Percentiles rank a stretch among this genome's conserved stretches.
phyloP scores from a whole-genome alignment of 1,140 invertebrate species.

The Octopus bimaculoides region DNA sequence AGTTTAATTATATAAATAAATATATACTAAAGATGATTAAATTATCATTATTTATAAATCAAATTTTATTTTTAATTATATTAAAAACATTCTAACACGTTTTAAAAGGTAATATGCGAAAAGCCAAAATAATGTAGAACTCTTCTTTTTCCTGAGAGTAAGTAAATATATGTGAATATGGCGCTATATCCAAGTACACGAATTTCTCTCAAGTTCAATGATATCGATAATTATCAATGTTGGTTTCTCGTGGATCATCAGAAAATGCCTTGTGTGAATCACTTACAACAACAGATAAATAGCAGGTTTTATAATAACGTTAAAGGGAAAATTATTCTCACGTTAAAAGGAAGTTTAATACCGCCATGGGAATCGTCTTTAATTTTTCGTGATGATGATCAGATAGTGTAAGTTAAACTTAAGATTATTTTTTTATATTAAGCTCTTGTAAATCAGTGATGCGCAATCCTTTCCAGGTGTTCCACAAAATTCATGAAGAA shows the following conservation, averaged over 20 bases:
- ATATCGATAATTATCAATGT: neutral
- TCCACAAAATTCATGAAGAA: too few relatives aligned
- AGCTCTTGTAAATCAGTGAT: too few relatives aligned
- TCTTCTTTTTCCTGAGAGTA: too few relatives aligned
- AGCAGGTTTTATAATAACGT: neutral
- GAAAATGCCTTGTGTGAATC: neutral
- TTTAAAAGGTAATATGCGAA: too few relatives aligned
- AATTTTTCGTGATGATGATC: neutral
- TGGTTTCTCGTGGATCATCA: neutral
- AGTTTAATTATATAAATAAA: too few relatives aligned
- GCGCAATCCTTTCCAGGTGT: too few relatives aligned
- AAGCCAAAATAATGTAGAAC: too few relatives aligned
- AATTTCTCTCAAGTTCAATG: neutral
- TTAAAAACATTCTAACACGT: too few relatives aligned
- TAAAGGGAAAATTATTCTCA: neutral
- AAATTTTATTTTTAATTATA: too few relatives aligned
- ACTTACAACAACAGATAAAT: neutral
- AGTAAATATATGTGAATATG: neutral
- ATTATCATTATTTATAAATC: too few relatives aligned
- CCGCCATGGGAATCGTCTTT: neutral
- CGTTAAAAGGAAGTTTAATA: neutral
- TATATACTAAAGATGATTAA: too few relatives aligned
- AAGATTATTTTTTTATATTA: too few relatives aligned
- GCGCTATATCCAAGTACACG: neutral
- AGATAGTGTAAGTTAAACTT: neutral